Conservation (phyloP, 2,888 invertebrate genomes). For the Acronicta leporina region DNA sequence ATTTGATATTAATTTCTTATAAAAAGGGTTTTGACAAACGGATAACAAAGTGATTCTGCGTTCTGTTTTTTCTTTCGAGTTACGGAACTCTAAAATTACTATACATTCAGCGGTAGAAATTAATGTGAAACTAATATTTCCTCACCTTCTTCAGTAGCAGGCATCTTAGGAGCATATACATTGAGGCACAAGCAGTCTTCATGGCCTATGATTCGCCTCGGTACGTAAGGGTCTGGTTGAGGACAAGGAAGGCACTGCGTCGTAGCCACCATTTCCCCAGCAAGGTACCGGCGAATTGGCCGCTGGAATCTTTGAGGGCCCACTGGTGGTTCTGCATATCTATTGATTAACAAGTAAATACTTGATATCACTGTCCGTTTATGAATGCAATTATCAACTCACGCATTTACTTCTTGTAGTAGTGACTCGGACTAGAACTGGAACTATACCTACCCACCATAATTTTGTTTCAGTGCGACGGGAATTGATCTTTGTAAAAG, state of each 20-base stretch:
- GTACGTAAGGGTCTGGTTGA: slow-evolving; percentile 73
- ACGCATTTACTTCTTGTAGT: too few species aligned
- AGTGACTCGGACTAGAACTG: too few species aligned
- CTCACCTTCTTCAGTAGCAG: slow-evolving; percentile 86
- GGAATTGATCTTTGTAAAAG: too few species aligned
- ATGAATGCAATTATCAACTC: too few species aligned
- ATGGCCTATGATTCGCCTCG: slow-evolving; percentile 73
- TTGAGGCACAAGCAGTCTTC: slow-evolving; percentile 94
- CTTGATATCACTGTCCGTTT: not conserved
- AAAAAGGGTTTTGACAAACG: too few species aligned
- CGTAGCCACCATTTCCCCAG: slow-evolving; percentile 76
- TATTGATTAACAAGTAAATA: slow-evolving; percentile 37
- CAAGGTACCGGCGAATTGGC: slow-evolving; percentile 77
- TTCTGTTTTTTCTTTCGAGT: too few species aligned
- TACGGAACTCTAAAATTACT: too few species aligned
- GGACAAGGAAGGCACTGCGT: slow-evolving; percentile 77
- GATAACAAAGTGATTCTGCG: too few species aligned
- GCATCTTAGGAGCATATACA: slow-evolving; percentile 93
- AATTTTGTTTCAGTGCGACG: too few species aligned
- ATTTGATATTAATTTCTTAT: too few species aligned
- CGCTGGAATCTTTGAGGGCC: slow-evolving; percentile 81
- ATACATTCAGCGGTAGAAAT: too few species aligned
- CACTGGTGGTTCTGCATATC: slow-evolving; percentile 86
- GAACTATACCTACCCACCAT: too few species aligned
- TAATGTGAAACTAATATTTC: not conserved